These are phyloP conservation scores for Pararge aegeria DNA, from an alignment of 1,140 invertebrate species.

Conservation along the genomic window DNA sequence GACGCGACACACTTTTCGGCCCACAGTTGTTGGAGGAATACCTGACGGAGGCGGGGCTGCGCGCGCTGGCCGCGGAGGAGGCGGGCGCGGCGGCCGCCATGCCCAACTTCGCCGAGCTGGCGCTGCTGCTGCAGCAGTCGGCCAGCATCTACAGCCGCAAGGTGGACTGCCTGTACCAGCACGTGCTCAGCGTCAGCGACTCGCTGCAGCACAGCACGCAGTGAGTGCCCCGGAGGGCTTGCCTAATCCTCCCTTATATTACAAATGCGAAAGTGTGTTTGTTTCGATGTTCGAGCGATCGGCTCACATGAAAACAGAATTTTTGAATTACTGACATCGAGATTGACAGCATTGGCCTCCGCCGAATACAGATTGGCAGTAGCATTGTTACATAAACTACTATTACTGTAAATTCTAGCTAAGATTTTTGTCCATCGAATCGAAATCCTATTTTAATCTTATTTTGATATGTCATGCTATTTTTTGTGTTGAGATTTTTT, in stretches of 20 bases:
- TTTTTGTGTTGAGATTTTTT: no score
- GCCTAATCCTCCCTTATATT: no score
- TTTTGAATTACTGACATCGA: no score
- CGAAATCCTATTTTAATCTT: no score
- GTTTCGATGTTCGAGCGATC: neutral
- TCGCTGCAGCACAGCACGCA: constrained; percentile 43
- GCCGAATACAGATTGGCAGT: no score
- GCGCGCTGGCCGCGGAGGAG: constrained; percentile 54
- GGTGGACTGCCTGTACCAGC: constrained; percentile 68
- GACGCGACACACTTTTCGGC: no score
- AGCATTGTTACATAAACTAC: no score
- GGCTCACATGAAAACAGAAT: neutral
- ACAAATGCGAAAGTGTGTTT: neutral
- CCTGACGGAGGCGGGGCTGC: constrained; percentile 72
- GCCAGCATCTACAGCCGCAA: constrained; percentile 66
- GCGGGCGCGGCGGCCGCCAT: constrained; percentile 17
- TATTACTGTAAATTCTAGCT: no score
- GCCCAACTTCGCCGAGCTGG: constrained; percentile 69
- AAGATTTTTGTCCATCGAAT: no score
- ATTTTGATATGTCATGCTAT: no score
- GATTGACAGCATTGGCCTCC: no score
- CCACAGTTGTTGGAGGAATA: constrained; percentile 72
- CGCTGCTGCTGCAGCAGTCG: constrained; percentile 67
- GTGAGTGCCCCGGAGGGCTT: constrained; percentile 34
- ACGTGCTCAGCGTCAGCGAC: constrained; percentile 59